Conservation (phyloP, 2,113 vertebrate species). For the Hyperopisus bebe region DNA sequence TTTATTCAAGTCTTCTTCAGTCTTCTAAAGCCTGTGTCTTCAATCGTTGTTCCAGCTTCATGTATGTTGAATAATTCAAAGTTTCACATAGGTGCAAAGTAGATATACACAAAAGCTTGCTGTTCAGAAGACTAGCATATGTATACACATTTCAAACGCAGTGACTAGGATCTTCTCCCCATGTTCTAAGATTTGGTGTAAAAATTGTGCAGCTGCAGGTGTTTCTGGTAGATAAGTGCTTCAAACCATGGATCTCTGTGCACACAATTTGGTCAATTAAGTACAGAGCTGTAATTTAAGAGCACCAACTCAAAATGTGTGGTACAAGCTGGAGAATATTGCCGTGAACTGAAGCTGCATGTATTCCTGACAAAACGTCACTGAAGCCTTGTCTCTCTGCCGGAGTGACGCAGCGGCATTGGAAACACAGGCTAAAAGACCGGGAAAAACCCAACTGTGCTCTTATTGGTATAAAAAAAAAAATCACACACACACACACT, state of each 20-base stretch:
- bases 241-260: conserved; percentile 31
- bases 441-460: conserved; percentile 21
- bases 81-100: conserved; percentile 32
- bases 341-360: conserved; percentile 21
- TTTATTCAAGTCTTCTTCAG: conserved; percentile 49
- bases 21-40: conserved; percentile 42
- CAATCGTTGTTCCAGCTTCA: conserved; percentile 26
- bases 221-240: conserved; percentile 42
- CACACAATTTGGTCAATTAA: conserved; percentile 45
- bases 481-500: not conserved
- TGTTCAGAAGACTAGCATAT: conserved; percentile 30
- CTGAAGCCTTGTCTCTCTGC: conserved; percentile 42
- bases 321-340: conserved; percentile 39
- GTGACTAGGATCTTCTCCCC: conserved; percentile 12
- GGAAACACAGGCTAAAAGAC: conserved; percentile 12
- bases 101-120: conserved; percentile 29
- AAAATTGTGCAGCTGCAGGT: conserved; percentile 21
- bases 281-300: conserved; percentile 29
- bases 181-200: conserved; percentile 26
- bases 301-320: conserved; percentile 35
- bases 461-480: conserved; percentile 9
- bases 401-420: conserved; percentile 35
- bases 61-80: conserved; percentile 32
- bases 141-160: conserved; percentile 29
- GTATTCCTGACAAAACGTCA: conserved; percentile 20